phyloP scores from a whole-genome alignment of 1,140 invertebrate genomes.

The Drosophila melanogaster region Release_6_plus_ISO1_MT NT_033777.3:17813501-17814000 shows the following conservation, averaged over 20 bases:
- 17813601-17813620: constrained; percentile 44
- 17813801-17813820: constrained; percentile 35
- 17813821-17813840: constrained; percentile 65
- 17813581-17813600: constrained; percentile 27
- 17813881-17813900: constrained; percentile 30
- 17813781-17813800: constrained; percentile 15
- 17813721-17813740: constrained; percentile 37
- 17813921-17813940: neutral
- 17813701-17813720: constrained; percentile 8
- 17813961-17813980: constrained; percentile 52
- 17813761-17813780: constrained; percentile 54
- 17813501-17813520: constrained; percentile 5
- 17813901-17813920: constrained; percentile 7
- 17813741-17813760: constrained; percentile 65
- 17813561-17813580: constrained; percentile 36
- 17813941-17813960: neutral
- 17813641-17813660: neutral
- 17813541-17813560: constrained; percentile 42
- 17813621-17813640: constrained; percentile 17
- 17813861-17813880: constrained; percentile 16
- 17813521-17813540: constrained; percentile 23
- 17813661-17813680: neutral
- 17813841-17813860: constrained; percentile 66
- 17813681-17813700: constrained; percentile 8
- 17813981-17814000: constrained; percentile 47